Evolutionary conservation across 2,113 vertebrate genomes (phyloP), one percentile per base, ranked within the genome.

Genomic region (Sprattus sprattus): DNA sequence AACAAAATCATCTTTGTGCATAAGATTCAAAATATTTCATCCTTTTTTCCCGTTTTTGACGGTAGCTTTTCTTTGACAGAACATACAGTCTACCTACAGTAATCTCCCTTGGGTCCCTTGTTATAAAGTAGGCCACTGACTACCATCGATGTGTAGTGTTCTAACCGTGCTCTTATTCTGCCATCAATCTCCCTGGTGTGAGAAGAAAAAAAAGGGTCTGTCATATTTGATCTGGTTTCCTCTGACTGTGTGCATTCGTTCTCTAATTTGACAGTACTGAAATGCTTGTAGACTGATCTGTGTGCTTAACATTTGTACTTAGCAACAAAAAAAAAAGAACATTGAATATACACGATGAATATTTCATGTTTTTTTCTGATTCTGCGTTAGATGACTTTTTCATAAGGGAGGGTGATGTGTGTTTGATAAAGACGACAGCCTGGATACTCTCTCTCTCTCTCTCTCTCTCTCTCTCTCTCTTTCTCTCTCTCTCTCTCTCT

Each of bases 131-230:
- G 64, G 64, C 64, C 64, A 71, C 64, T 71, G 64, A 71, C 64
- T 71, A 13, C 64, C 25, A 8, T 90, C 88, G 85, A 87, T 89
- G 81, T 71, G 64, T 71, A 32, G 64, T 32, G 64, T 71, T 47
- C 18, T 60, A 60, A 60, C 54, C 3, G 54, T 60, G 54, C 18
- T 60, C 75, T 39, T 52, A 75, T 84, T 85, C 50, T 67, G 83
- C 90, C 60, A 92, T 83, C 88, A 90, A 93, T 91, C 84, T 84
- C 81, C 15, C n/a, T 18, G 39, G 52, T 86, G 87, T 88, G 84
- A 84, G 86, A 39, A 81, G 80, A 86, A 78, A 44, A 39, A 86
- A 78, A 44, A 39, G 87, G 85, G 86, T 28, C 54, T 88, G 80
- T 85, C 82, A 67, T 84, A 81, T 88, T 87, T 84, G 86, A 82